Percentiles rank a stretch among this genome's conserved stretches.
Conservation (phyloP, 2,797 vertebrate species). For the Alcedo quadribrachys region DNA sequence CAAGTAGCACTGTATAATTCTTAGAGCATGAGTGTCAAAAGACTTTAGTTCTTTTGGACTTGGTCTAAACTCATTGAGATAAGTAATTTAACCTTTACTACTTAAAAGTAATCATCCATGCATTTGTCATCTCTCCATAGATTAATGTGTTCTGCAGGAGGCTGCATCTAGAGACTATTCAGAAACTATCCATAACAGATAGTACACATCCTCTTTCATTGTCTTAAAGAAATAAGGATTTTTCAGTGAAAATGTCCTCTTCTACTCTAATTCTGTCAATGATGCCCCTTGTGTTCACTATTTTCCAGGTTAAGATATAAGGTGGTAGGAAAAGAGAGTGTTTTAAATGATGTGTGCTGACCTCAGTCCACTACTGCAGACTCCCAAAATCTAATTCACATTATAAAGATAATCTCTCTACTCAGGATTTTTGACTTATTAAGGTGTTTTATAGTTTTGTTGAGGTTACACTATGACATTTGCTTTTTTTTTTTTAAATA, state of each 20-base stretch:
- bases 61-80: background rate
- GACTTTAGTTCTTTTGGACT: background rate
- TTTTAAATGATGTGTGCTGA: background rate
- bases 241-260: background rate
- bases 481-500: background rate
- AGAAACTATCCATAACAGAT: background rate
- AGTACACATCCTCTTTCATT: background rate
- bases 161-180: background rate
- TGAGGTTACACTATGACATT: background rate
- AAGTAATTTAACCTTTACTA: background rate
- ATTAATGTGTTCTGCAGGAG: background rate
- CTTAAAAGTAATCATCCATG: background rate
- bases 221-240: background rate
- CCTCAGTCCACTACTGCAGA: background rate
- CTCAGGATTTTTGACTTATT: background rate
- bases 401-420: background rate
- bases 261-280: background rate
- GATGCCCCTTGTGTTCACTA: rapidly evolving
- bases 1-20: background rate
- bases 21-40: background rate
- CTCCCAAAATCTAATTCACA: rapidly evolving
- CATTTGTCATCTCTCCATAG: background rate
- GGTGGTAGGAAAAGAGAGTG: rapidly evolving
- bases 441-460: background rate
- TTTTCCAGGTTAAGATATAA: background rate